A percentile compares a stretch with the other conserved stretches of the same genome.
Evolutionary conservation across 1,140 invertebrate genomes (phyloP).

Genomic region (Stegodyphus mimosarum): DNA sequence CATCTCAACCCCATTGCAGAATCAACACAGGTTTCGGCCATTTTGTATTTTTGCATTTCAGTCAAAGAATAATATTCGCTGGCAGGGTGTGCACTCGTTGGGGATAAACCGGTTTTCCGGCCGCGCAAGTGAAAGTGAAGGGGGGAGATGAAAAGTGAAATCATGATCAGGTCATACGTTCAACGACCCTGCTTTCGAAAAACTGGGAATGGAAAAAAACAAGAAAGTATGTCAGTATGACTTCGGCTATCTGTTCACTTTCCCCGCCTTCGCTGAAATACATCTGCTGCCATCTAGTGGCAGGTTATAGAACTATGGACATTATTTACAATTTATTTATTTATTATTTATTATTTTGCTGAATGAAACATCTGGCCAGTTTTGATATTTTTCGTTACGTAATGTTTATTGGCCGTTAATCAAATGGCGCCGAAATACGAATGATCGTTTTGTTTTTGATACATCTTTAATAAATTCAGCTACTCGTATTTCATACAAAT

Average conservation of each 20-base stretch:
- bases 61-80: not conserved
- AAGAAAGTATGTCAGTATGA: slow-evolving; percentile 47
- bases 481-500: too few species aligned
- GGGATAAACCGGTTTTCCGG: not conserved
- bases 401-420: too few species aligned
- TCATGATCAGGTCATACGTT: slow-evolving; percentile 57
- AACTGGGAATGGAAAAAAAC: slow-evolving; percentile 23
- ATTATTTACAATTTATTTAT: not conserved
- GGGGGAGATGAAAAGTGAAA: slow-evolving; percentile 41
- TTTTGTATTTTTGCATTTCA: too few species aligned
- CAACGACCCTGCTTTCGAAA: slow-evolving; percentile 21
- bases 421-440: too few species aligned
- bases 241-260: slow-evolving; percentile 28
- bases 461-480: too few species aligned
- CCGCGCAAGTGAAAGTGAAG: slow-evolving; percentile 48
- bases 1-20: too few species aligned
- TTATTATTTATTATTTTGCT: not conserved
- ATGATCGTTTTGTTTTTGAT: too few species aligned
- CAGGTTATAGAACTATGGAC: not conserved
- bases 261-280: not conserved
- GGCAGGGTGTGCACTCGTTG: not conserved
- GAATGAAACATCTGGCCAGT: too few species aligned
- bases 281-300: slow-evolving; percentile 45
- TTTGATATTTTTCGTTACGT: too few species aligned
- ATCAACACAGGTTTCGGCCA: too few species aligned